A percentile compares a stretch with the other conserved stretches of the same genome.
Conservation (phyloP, 2,797 vertebrate species). For the Spea hammondii region DNA sequence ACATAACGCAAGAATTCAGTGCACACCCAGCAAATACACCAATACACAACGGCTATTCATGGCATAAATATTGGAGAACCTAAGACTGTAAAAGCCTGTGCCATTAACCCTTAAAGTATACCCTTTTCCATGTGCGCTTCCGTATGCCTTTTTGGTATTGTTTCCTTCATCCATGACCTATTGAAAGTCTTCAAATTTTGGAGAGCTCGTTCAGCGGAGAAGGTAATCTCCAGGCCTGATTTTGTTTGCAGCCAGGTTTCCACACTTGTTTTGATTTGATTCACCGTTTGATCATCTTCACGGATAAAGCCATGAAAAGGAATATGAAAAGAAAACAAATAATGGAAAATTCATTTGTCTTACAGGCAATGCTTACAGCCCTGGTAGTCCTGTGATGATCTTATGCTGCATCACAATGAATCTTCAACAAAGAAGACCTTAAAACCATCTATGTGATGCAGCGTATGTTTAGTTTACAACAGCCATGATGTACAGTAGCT, state of each 20-base stretch:
- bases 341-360: no score
- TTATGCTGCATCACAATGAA: no score
- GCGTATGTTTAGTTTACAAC: no score
- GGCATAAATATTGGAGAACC: no score
- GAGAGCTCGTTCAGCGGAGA: conserved; percentile 61
- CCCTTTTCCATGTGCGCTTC: conserved; percentile 3
- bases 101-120: neutral
- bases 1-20: no score
- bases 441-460: no score
- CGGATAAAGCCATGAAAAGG: neutral
- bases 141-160: conserved; percentile 4
- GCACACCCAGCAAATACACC: no score
- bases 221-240: conserved; percentile 60
- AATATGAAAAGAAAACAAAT: neutral
- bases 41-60: no score
- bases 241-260: conserved; percentile 62
- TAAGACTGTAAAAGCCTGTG: neutral
- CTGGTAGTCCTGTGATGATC: no score
- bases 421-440: no score
- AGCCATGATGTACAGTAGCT: no score
- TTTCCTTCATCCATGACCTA: neutral
- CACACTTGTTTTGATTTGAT: conserved; percentile 58
- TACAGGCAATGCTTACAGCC: no score
- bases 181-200: conserved; percentile 54
- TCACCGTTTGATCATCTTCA: conserved; percentile 50